Percentiles rank a stretch among this genome's conserved stretches.
phyloP scores from a whole-genome alignment of 2,888 invertebrate species.

The Mimas tiliae region DNA sequence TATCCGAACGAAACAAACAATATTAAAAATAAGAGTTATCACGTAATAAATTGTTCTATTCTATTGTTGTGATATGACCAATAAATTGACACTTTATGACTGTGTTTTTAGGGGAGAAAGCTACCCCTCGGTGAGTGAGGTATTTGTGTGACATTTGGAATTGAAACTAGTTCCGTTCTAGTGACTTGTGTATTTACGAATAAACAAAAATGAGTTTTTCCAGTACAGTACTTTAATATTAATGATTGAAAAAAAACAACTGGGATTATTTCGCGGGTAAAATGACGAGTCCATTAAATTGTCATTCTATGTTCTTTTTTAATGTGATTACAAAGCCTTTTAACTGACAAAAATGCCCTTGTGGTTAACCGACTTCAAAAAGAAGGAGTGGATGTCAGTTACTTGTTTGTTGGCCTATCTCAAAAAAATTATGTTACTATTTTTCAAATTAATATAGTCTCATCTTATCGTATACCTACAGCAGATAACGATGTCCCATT shows the following conservation, averaged over 20 bases:
- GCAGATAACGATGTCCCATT: slow-evolving; percentile 2
- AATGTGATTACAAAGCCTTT: too few relatives aligned
- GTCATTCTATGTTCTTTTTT: too few relatives aligned
- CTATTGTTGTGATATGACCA: slow-evolving; percentile 75
- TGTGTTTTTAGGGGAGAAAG: slow-evolving; percentile 21
- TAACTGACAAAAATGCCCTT: too few relatives aligned
- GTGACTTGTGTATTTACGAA: background rate
- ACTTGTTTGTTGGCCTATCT: too few relatives aligned
- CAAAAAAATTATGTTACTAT: too few relatives aligned
- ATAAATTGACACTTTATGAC: slow-evolving; percentile 76
- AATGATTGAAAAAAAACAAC: background rate
- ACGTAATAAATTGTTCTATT: slow-evolving; percentile 75
- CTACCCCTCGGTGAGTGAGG: slow-evolving; percentile 14
- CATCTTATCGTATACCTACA: background rate
- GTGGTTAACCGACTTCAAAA: too few relatives aligned
- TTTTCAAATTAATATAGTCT: background rate
- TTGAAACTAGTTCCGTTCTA: slow-evolving; percentile 2
- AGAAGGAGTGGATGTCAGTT: too few relatives aligned
- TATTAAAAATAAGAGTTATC: slow-evolving; percentile 68
- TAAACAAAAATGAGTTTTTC: background rate
- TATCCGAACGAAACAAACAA: slow-evolving; percentile 49
- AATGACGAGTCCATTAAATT: too few relatives aligned
- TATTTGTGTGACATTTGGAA: slow-evolving; percentile 33
- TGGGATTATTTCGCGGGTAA: too few relatives aligned
- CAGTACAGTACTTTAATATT: too few relatives aligned